Percentiles rank a stretch among this genome's conserved stretches.
Conservation (phyloP, 2,797 vertebrate genomes). For the Cirrhinus molitorella region DNA sequence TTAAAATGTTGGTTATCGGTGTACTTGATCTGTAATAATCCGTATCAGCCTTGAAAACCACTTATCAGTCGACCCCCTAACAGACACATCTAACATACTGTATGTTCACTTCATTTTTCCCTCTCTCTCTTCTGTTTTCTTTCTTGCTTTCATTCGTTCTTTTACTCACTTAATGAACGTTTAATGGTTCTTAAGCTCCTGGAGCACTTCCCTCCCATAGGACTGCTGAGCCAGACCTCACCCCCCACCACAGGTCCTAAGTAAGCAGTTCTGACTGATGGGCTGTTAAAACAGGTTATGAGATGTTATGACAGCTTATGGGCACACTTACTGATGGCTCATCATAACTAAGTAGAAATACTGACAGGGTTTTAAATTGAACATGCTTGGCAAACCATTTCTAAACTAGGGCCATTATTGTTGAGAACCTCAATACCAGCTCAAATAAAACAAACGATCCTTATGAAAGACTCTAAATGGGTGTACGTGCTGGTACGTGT, state of each 20-base stretch:
- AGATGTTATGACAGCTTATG: conserved; percentile 32
- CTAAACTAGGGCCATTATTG: conserved; percentile 15
- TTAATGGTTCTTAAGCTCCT: conserved; percentile 3
- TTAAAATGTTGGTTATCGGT: no score
- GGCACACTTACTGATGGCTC: conserved; percentile 7
- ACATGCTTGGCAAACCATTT: conserved; percentile 5
- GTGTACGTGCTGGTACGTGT: conserved; percentile 12
- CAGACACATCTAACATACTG: neutral
- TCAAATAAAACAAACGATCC: conserved; percentile 38
- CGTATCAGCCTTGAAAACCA: no score
- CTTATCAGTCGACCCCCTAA: no score
- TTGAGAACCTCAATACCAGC: neutral
- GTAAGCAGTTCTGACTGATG: conserved; percentile 21
- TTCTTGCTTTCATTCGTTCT: neutral
- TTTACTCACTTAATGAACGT: neutral
- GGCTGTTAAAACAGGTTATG: conserved; percentile 39
- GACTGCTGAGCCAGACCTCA: conserved; percentile 31
- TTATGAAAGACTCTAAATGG: neutral
- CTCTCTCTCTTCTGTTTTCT: neutral
- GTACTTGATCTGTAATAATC: no score
- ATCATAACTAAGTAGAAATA: conserved; percentile 28
- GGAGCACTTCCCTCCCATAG: neutral
- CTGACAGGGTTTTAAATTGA: conserved; percentile 18
- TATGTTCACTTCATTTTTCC: neutral
- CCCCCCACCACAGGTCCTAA: neutral